phyloP scores from a whole-genome alignment of 2,797 vertebrate species.

The Cetoscarus ocellatus region DNA sequence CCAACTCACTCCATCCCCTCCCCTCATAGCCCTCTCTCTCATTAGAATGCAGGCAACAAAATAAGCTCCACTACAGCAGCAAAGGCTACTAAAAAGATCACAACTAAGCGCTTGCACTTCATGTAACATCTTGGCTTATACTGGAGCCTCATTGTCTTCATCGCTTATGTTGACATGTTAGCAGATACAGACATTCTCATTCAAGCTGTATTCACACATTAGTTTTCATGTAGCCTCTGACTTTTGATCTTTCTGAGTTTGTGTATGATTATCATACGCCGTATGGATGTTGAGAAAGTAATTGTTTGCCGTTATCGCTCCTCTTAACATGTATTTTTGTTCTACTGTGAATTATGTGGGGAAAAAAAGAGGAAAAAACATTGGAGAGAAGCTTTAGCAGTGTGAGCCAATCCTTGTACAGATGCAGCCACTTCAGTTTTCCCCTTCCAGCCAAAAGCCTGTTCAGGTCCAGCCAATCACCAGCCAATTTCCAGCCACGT shows the following conservation, averaged over 20 bases:
- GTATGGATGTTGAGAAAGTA: not conserved
- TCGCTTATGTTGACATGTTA: constrained; percentile 29
- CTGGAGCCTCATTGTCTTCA: constrained; percentile 11
- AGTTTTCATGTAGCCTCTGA: not conserved
- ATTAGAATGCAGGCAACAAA: constrained; percentile 79
- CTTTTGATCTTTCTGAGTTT: not conserved
- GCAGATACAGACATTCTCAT: constrained; percentile 19
- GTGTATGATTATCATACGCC: not conserved
- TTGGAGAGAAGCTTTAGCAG: too few relatives aligned
- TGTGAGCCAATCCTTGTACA: too few relatives aligned
- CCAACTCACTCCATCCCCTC: constrained; percentile 28
- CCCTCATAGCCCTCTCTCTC: constrained; percentile 50
- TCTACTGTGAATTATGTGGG: not conserved
- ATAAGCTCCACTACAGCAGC: constrained; percentile 58
- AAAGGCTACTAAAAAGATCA: constrained; percentile 64
- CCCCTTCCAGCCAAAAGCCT: too few relatives aligned
- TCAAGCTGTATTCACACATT: constrained; percentile 10
- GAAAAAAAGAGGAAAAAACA: not conserved
- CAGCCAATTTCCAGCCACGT: too few relatives aligned
- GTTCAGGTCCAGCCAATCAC: too few relatives aligned
- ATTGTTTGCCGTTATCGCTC: not conserved
- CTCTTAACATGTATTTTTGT: not conserved
- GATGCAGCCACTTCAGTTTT: too few relatives aligned
- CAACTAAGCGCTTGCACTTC: constrained; percentile 45
- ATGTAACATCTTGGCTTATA: constrained; percentile 37